Percentiles rank a stretch among this genome's conserved stretches.
Evolutionary conservation across 2,113 vertebrate genomes (phyloP).

Genomic region (Drymodes brunneopygia): DNA sequence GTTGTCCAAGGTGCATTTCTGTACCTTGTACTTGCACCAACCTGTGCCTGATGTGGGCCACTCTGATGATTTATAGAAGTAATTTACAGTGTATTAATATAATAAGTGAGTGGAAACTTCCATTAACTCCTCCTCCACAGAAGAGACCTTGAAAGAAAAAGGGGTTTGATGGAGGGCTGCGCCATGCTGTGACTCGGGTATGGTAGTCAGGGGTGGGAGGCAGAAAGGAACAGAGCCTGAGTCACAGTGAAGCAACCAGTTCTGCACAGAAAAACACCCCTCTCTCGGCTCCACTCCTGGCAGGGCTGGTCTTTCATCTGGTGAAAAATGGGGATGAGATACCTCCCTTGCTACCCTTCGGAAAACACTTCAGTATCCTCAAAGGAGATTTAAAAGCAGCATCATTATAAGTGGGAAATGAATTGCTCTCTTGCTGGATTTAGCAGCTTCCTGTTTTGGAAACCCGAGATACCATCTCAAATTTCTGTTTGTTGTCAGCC

Average conservation of each 20-base stretch:
- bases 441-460: constrained; percentile 54
- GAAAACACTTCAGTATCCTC: background rate
- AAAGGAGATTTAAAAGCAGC: background rate
- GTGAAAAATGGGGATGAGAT: background rate
- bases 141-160: background rate
- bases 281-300: background rate
- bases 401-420: background rate
- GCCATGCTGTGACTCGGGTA: background rate
- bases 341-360: background rate
- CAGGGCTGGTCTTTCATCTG: background rate
- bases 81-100: background rate
- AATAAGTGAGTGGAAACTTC: background rate
- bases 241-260: background rate
- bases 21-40: background rate
- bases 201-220: background rate
- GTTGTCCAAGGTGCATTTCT: background rate
- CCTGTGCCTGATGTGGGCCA: background rate
- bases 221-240: background rate
- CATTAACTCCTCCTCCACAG: background rate
- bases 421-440: constrained; percentile 36
- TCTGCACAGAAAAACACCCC: background rate
- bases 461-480: constrained; percentile 34
- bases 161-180: background rate
- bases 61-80: background rate
- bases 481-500: constrained; percentile 55